Evolutionary conservation across 2,888 invertebrate genomes (phyloP), one percentile per base, ranked within the genome.

Genomic region (Mythimna loreyi): DNA sequence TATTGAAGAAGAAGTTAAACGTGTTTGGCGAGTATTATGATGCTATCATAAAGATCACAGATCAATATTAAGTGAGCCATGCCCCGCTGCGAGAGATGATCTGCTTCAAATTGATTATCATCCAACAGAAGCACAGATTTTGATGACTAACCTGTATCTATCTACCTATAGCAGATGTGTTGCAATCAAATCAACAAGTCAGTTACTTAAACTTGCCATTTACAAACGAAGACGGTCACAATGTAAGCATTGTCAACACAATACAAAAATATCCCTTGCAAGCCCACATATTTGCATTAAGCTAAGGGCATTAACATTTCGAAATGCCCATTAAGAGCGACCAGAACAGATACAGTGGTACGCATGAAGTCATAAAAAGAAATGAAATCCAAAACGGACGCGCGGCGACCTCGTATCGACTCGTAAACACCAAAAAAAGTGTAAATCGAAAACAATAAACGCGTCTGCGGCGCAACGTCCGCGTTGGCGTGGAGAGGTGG

Each of bases 401-500:
- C 88, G 86, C 84, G 80, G 82, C 91, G 94, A 92, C 94, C 94
- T 94, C 94, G 92, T 81, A 81, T 89, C 87, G 74, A 80, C 87
- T 92, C 92, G 92, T 93, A 93, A 93, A 94, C 93, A 92, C 89
- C 89, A 89, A 93, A 94, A 92, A 94, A 94, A 93, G 90, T 91
- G 89, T 92, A 91, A 91, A 93, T 90, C 86, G 90, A 92, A 93
- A 92, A 93, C 92, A 92, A 94, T 94, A 93, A 93, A 93, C 89
- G 90, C 86, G 94, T 94, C 94, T 94, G 90, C 89, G 88, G 84
- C 85, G 76, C 89, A 80, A 90, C 56, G 71, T 49, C 52, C 57
- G 78, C 78, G 62, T 50, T 64, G 50, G 65, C 49, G 77, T 49
- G 30, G 25, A 36, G 25, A 36, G 67, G 49, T 13, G 57, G 30